These are phyloP conservation scores for Lipophrys pholis DNA, from an alignment of 2,113 vertebrate genomes.

Conservation along the genomic window DNA sequence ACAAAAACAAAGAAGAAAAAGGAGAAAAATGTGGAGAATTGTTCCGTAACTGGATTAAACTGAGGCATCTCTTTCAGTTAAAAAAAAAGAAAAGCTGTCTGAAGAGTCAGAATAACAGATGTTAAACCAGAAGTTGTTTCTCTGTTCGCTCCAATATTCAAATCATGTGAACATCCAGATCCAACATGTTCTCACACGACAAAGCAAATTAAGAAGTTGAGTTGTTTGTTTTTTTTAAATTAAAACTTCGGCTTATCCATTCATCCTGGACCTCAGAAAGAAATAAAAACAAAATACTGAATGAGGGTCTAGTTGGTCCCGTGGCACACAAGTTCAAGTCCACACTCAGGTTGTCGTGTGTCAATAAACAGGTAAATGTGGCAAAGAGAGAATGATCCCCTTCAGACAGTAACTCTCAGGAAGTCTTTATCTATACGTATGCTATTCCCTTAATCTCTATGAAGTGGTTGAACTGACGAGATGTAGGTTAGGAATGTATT, in stretches of 20 bases:
- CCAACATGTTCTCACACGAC: background rate
- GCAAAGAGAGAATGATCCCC: conserved; percentile 5
- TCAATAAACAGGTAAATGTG: conserved; percentile 3
- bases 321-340: conserved; percentile 9
- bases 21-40: conserved; percentile 32
- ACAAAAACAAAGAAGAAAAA: background rate
- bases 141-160: conserved; percentile 3
- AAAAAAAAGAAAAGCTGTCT: conserved; percentile 10
- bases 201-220: conserved; percentile 6
- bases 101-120: background rate
- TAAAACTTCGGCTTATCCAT: background rate
- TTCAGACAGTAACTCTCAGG: conserved; percentile 15
- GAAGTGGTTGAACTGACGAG: conserved; percentile 11
- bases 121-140: conserved; percentile 15
- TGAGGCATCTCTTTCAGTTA: conserved; percentile 2
- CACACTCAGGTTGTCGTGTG: background rate
- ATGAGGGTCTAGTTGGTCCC: conserved; percentile 36
- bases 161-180: background rate
- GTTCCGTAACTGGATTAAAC: conserved; percentile 12
- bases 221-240: background rate
- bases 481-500: conserved; percentile 17
- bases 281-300: background rate
- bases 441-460: conserved; percentile 4
- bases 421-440: conserved; percentile 19
- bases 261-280: conserved; percentile 3